Evolutionary conservation across 2,797 vertebrate species (phyloP).

Genomic region (Lacerta bilineata): DNA sequence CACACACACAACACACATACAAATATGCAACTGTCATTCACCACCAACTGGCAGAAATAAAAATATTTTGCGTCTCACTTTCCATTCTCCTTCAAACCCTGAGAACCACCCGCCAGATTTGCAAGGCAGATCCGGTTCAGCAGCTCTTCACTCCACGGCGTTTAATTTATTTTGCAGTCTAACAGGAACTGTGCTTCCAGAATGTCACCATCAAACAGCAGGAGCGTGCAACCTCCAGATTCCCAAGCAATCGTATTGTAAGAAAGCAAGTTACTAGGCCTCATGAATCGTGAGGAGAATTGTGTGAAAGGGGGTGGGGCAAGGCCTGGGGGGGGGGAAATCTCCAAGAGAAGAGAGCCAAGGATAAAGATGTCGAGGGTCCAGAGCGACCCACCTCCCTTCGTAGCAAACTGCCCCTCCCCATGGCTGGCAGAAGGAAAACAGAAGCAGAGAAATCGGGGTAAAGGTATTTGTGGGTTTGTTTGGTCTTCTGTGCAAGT

Average conservation of each 20-base stretch:
- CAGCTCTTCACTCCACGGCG: background rate
- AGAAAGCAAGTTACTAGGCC: background rate
- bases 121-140: background rate
- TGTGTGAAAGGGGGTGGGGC: background rate
- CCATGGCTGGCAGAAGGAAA: background rate
- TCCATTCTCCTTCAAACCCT: background rate
- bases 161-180: background rate
- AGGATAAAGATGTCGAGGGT: background rate
- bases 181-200: background rate
- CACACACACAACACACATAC: background rate
- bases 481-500: background rate
- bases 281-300: background rate
- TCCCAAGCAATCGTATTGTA: background rate
- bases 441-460: background rate
- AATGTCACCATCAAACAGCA: background rate
- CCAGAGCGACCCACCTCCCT: background rate
- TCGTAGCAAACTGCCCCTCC: too few species aligned
- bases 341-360: background rate
- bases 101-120: background rate
- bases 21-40: background rate
- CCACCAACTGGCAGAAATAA: background rate
- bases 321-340: background rate
- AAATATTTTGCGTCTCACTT: too few species aligned
- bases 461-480: fast-evolving
- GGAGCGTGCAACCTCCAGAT: too few species aligned